phyloP scores from a whole-genome alignment of 2,797 vertebrate genomes.

The Simalia tracyae region DNA sequence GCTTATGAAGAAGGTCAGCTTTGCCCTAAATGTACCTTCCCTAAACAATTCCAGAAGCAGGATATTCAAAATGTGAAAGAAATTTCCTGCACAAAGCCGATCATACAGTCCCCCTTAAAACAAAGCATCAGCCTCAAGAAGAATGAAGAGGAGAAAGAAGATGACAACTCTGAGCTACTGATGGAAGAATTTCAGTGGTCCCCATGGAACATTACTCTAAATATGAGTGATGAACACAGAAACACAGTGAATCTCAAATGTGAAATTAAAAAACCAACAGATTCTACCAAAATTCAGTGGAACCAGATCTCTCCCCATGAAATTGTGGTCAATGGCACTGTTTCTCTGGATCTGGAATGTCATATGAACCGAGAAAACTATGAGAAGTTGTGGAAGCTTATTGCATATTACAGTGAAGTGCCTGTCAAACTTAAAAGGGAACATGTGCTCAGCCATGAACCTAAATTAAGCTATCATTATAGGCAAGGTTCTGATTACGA shows the following conservation, averaged over 20 bases:
- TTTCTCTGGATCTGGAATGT: conserved; percentile 82
- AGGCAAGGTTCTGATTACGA: conserved; percentile 81
- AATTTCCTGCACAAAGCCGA: conserved; percentile 78
- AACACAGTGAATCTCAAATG: conserved; percentile 83
- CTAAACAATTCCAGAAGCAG: conserved; percentile 70
- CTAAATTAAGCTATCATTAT: conserved; percentile 77
- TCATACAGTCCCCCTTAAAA: conserved; percentile 74
- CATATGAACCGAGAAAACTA: conserved; percentile 83
- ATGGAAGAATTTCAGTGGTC: conserved; percentile 69
- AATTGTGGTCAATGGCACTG: conserved; percentile 76
- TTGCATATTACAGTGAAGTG: conserved; percentile 90
- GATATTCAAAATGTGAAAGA: conserved; percentile 76
- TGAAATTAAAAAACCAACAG: conserved; percentile 70
- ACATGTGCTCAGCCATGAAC: conserved; percentile 67
- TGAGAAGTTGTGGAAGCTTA: conserved; percentile 88
- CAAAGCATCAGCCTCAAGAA: conserved; percentile 49
- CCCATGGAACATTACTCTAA: conserved; percentile 81
- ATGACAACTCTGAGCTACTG: conserved; percentile 59
- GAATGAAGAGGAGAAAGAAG: conserved; percentile 56
- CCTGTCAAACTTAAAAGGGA: conserved; percentile 83
- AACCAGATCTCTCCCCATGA: conserved; percentile 75
- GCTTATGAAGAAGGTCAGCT: conserved; percentile 81
- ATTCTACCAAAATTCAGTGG: conserved; percentile 72
- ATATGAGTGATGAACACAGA: conserved; percentile 87
- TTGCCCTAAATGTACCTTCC: conserved; percentile 82